Percentiles rank a stretch among this genome's conserved stretches.
These are phyloP conservation scores for Buphagus erythrorhynchus DNA, from an alignment of 2,797 vertebrate species.

Conservation along the genomic window DNA sequence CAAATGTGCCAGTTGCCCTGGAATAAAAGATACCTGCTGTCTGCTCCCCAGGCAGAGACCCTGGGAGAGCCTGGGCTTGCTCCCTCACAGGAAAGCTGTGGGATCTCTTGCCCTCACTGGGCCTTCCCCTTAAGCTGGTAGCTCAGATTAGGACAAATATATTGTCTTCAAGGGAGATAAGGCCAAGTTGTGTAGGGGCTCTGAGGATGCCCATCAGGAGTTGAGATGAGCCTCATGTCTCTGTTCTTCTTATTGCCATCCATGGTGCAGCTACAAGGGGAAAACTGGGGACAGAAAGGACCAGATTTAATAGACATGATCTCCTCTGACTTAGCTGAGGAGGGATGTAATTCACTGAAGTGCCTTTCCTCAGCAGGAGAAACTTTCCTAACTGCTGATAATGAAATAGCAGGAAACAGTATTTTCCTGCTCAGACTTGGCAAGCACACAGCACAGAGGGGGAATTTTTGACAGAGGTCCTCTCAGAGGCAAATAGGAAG, in stretches of 20 bases:
- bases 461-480: background rate
- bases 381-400: background rate
- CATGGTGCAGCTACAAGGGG: background rate
- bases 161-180: background rate
- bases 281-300: background rate
- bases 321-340: background rate
- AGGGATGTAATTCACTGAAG: conserved; percentile 28
- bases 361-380: background rate
- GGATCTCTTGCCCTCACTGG: background rate
- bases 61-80: background rate
- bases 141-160: background rate
- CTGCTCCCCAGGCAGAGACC: background rate
- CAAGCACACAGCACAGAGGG: background rate
- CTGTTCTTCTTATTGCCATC: background rate
- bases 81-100: background rate
- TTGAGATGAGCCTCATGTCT: background rate
- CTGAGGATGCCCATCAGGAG: background rate
- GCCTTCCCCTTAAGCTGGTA: background rate
- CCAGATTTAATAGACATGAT: fast-evolving
- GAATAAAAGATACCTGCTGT: background rate
- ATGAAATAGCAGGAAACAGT: conserved; percentile 40
- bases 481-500: background rate
- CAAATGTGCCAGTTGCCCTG: background rate
- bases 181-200: background rate
- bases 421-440: conserved; percentile 28